Evolutionary conservation across 2,797 vertebrate species (phyloP), one percentile per base, ranked within the genome.

Genomic region (Anguilla pacifica): DNA sequence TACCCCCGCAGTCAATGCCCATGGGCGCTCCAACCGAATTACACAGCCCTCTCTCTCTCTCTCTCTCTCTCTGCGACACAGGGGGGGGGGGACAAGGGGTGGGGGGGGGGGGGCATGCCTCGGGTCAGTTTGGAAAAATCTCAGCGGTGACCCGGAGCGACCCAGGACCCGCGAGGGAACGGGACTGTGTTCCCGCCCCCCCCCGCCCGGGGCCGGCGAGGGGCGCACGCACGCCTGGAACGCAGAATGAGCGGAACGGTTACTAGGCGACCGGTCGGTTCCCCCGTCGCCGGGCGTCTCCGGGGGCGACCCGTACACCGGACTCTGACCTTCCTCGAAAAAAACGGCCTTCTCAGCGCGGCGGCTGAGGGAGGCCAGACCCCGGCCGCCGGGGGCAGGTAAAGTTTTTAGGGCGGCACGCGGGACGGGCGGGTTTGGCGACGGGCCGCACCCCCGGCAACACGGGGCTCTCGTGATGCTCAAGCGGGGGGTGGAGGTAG

Each of bases 361-460:
- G 70, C 10, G 28, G 19, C 74, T 46, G 39, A 35, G 35, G 88
- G 86, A 91, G 9, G 2, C 17, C 81, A 28, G 17, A n/a, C 89
- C 88, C 88, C 81, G 72, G 91, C 93, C 93, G 93, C 93, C 92
- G 92, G 89, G 92, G 91, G 91, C 90, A 91, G 93, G 94, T 91
- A 92, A 92, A 90, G 92, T 93, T 92, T 9, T 92, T n/a, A 91
- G 91, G 89, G 91, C 74, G 90, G 83, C 88, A 90, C 91, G 19
- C 22, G 81, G 3, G 57, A n/a, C 17, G 46, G 6, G 6, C 51
- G 49, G 35, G 28, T 83, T 15, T 67, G 43, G 13, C 7, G 6
- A 19, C 70, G 2, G 55, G 70, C n/a, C 31, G 49, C 55, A n/a
- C 72, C 53, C 74, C 49, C 39, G 39, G 31, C 4, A 57, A 64